A percentile compares a stretch with the other conserved stretches of the same genome.
Evolutionary conservation across 2,888 invertebrate genomes (phyloP).

Genomic region (Callosobruchus maculatus): DNA sequence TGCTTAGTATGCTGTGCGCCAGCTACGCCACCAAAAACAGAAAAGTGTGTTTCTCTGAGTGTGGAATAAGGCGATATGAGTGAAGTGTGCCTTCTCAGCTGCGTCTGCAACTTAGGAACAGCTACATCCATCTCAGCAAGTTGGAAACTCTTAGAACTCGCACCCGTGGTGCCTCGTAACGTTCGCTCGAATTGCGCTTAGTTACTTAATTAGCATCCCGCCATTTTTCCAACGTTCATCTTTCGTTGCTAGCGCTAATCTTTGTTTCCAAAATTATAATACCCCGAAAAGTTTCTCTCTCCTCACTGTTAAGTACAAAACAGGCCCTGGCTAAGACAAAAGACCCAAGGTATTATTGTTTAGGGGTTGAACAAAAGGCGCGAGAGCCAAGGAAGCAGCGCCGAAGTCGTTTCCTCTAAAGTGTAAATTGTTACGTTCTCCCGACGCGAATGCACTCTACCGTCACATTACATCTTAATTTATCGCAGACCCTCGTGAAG

Average conservation of each 20-base stretch:
- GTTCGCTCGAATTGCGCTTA: neutral
- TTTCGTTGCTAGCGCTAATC: neutral
- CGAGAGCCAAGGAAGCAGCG: neutral
- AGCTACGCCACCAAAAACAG: too few species aligned
- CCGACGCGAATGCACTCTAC: slow-evolving; percentile 6
- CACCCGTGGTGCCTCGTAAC: neutral
- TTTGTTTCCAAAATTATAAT: neutral
- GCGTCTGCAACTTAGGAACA: neutral
- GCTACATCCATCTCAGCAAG: neutral
- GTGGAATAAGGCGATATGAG: neutral
- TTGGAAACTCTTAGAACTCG: neutral
- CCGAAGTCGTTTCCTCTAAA: slow-evolving; percentile 8
- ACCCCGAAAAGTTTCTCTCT: neutral
- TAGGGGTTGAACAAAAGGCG: neutral
- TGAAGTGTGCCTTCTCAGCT: neutral
- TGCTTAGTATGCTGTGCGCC: too few species aligned
- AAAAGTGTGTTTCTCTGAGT: too few species aligned
- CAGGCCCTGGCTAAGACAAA: neutral
- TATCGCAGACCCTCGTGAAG: neutral
- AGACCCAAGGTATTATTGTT: neutral
- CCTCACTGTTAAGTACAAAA: neutral
- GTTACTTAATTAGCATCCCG: neutral
- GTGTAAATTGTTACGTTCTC: slow-evolving; percentile 4
- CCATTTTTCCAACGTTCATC: neutral
- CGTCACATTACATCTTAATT: neutral